Evolutionary conservation across 2,797 vertebrate species (phyloP).

Genomic region (Pelodytes ibericus): DNA sequence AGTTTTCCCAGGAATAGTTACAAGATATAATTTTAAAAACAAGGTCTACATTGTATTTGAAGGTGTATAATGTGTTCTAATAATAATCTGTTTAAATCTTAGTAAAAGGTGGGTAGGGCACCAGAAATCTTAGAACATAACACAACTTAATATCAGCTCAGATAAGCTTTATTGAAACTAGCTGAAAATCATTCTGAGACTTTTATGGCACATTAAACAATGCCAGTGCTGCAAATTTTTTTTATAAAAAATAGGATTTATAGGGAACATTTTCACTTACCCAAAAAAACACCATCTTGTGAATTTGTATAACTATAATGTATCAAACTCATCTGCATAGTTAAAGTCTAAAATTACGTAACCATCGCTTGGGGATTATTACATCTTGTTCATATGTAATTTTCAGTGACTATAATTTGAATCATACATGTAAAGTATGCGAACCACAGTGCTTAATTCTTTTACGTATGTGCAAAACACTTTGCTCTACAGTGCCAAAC

Average conservation of each 20-base stretch:
- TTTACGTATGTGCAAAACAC: no score
- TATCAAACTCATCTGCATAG: no score
- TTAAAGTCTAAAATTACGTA: no score
- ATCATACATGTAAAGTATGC: no score
- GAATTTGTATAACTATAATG: not conserved
- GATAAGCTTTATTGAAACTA: conserved; percentile 54
- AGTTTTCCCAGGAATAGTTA: not conserved
- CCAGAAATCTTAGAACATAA: conserved; percentile 33
- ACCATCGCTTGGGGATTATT: no score
- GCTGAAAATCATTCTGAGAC: not conserved
- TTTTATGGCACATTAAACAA: not conserved
- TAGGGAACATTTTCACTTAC: not conserved
- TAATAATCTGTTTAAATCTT: not conserved
- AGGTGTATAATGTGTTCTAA: not conserved
- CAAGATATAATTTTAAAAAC: not conserved
- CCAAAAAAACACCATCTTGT: not conserved
- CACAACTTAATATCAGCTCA: conserved; percentile 50
- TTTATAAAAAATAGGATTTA: not conserved
- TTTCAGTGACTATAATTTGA: no score
- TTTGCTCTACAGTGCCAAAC: no score
- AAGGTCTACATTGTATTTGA: not conserved
- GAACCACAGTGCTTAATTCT: no score
- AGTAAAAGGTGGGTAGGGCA: conserved; percentile 32
- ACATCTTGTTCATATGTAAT: no score
- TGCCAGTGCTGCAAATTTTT: not conserved